Percentiles rank a stretch among this genome's conserved stretches.
phyloP scores from a whole-genome alignment of 2,113 vertebrate genomes.

The Mirza zaza region DNA sequence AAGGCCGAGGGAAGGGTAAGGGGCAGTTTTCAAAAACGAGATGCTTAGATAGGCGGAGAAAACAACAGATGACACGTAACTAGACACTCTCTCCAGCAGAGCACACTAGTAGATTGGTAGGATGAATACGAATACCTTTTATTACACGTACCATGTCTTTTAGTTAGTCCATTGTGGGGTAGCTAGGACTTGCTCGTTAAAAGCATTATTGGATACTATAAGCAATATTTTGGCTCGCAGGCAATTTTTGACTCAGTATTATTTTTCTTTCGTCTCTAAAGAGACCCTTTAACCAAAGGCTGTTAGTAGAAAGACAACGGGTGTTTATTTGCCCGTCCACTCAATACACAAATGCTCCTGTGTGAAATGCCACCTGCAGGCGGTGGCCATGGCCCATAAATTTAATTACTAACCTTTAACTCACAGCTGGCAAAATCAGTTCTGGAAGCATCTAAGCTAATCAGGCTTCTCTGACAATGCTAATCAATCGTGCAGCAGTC shows the following conservation, averaged over 20 bases:
- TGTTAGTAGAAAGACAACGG: slow-evolving; percentile 45
- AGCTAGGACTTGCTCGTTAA: neutral
- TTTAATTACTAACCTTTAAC: slow-evolving; percentile 88
- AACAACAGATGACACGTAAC: neutral
- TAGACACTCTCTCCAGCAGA: neutral
- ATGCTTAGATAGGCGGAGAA: neutral
- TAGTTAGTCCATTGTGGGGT: neutral
- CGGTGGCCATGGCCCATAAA: slow-evolving; percentile 78
- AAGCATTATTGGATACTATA: neutral
- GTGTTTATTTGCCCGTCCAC: slow-evolving; percentile 65
- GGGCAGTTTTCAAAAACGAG: neutral
- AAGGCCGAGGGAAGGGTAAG: neutral
- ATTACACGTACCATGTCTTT: neutral
- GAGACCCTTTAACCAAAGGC: slow-evolving; percentile 53
- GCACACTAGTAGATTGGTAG: neutral
- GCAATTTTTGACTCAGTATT: slow-evolving; percentile 14
- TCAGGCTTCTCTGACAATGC: slow-evolving; percentile 83
- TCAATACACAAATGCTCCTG: slow-evolving; percentile 63
- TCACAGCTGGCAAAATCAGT: slow-evolving; percentile 80
- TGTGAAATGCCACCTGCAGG: slow-evolving; percentile 77
- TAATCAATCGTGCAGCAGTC: slow-evolving; percentile 84
- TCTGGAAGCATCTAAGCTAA: slow-evolving; percentile 86
- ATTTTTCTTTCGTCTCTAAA: slow-evolving; percentile 39
- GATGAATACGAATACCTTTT: neutral
- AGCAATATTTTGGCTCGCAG: neutral